phyloP scores from a whole-genome alignment of 2,888 invertebrate genomes.

The Copidosoma aretas region DNA sequence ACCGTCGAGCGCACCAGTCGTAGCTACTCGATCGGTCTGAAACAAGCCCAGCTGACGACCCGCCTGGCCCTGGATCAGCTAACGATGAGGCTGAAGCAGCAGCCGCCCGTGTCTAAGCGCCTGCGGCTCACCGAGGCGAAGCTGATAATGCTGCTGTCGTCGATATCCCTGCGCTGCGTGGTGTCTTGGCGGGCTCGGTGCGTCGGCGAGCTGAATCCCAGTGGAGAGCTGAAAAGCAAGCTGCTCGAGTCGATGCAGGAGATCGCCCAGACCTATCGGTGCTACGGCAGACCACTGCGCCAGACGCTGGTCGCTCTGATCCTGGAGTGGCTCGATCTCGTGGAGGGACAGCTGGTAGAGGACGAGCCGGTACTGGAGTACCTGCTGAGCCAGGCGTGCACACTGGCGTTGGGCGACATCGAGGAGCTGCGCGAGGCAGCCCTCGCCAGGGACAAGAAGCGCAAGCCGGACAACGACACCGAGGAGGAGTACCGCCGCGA shows the following conservation, averaged over 20 bases:
- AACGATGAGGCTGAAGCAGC: conserved; percentile 50
- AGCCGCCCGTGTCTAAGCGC: conserved; percentile 32
- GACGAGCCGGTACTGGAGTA: conserved; percentile 55
- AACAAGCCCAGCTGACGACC: conserved; percentile 52
- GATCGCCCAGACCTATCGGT: conserved; percentile 54
- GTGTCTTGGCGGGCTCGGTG: conserved; percentile 55
- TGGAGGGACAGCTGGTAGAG: conserved; percentile 49
- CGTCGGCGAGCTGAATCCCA: conserved; percentile 46
- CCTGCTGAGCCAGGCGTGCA: conserved; percentile 54
- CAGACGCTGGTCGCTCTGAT: conserved; percentile 55
- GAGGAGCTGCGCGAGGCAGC: conserved; percentile 53
- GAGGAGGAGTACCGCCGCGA: conserved; percentile 33
- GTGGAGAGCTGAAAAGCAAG: conserved; percentile 47
- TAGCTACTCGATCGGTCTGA: conserved; percentile 47
- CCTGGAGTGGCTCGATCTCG: conserved; percentile 55
- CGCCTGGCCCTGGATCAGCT: conserved; percentile 53
- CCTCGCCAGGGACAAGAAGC: conserved; percentile 42
- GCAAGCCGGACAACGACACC: conserved; percentile 43
- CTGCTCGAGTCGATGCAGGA: conserved; percentile 55
- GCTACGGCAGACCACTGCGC: conserved; percentile 54
- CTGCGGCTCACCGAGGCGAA: conserved; percentile 48
- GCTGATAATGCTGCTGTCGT: conserved; percentile 54
- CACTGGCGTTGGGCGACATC: conserved; percentile 54
- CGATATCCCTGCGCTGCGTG: conserved; percentile 56
- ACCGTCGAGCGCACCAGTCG: conserved; percentile 55